phyloP scores from a whole-genome alignment of 1,140 invertebrate genomes.

The Solenopsis fugax region DNA sequence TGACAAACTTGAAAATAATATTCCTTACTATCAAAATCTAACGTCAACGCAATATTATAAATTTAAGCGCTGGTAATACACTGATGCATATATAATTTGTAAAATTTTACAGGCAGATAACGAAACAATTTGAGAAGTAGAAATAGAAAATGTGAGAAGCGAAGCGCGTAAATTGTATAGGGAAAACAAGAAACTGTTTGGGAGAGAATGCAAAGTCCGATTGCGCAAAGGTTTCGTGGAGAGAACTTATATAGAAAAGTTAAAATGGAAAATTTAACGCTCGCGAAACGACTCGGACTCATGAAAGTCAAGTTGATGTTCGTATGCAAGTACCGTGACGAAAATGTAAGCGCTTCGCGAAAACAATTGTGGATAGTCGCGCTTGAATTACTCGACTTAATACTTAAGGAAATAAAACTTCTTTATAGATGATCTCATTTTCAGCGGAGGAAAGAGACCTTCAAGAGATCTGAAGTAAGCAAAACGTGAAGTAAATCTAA shows the following conservation, averaged over 20 bases:
- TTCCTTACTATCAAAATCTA: not conserved
- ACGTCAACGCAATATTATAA: too few species aligned
- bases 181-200: slow-evolving; percentile 21
- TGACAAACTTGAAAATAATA: not conserved
- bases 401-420: slow-evolving; percentile 40
- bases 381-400: slow-evolving; percentile 44
- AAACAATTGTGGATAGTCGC: slow-evolving; percentile 5
- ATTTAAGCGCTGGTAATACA: too few species aligned
- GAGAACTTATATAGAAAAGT: slow-evolving; percentile 69
- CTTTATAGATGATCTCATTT: not conserved
- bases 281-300: slow-evolving; percentile 57
- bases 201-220: slow-evolving; percentile 37
- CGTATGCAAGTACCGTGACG: slow-evolving; percentile 48
- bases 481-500: not conserved
- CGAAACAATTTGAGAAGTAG: slow-evolving; percentile 6
- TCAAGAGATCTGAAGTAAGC: not conserved
- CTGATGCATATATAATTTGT: not conserved
- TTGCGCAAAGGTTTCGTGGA: slow-evolving; percentile 29
- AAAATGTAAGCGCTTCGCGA: slow-evolving; percentile 39
- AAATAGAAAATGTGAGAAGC: not conserved
- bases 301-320: slow-evolving; percentile 71
- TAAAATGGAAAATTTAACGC: slow-evolving; percentile 68
- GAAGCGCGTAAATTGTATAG: slow-evolving; percentile 13
- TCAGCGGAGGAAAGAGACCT: not conserved
- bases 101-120: not conserved